Evolutionary conservation across 2,113 vertebrate genomes (phyloP), one percentile per base, ranked within the genome.

Genomic region (Motacilla alba): DNA sequence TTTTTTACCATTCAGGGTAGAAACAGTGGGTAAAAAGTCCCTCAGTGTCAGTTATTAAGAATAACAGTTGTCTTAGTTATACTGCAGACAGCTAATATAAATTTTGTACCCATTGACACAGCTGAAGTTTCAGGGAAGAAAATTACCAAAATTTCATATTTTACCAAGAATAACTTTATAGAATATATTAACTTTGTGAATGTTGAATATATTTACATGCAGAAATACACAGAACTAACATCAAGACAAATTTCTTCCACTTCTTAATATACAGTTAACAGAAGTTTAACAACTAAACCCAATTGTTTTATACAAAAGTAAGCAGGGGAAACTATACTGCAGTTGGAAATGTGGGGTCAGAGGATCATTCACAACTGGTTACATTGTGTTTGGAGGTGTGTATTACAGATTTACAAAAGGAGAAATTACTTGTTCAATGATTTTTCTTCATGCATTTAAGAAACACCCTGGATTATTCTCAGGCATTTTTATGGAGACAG

Each of bases 171-270:
- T 80, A 88, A 74, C 37, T 74, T 37, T 83, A 83, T 76, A 62
- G 75, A 88, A 21, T 83, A 80, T 90, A 69, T 62, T 83, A 69
- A 62, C 16, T 90, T 80, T 94, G 28, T 73, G 41, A 95, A 90
- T 52, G 27, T 60, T 85, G 20, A 85, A 50, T 93, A 58, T 76
- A 90, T 95, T 86, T 94, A 86, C 77, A 84, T 73, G 82, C 75
- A 85, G 64, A 88, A 95, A 83, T 67, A 85, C 69, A 96, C 12
- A 79, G 68, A 93, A 72, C 67, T 79, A 87, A 89, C 74, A 91
- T 52, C 35, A 76, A 86, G 84, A 85, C 67, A 69, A 46, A 73
- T 83, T 94, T 66, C 30, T 85, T 83, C 35, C 33, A 67, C n/a
- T 93, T 87, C 66, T 91, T 73, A 74, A 37, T 73, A 59, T 41